Conservation (phyloP, 2,113 vertebrate species). For the Potamarius usumacintae region DNA sequence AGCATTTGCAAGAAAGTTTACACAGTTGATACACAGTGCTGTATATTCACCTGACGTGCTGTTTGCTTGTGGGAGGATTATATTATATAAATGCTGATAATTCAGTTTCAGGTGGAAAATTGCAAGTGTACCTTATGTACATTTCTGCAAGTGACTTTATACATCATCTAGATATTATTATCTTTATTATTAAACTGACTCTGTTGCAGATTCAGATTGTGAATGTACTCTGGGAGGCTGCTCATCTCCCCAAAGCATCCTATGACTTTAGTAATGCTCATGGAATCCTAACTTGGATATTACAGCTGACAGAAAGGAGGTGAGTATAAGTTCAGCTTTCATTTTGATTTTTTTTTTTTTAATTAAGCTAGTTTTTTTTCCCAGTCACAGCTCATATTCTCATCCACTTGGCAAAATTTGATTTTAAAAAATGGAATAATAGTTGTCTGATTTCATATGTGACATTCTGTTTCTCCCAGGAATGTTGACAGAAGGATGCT, state of each 20-base stretch:
- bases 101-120: neutral
- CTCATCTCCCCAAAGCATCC: slow-evolving; percentile 77
- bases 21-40: too few relatives aligned
- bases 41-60: too few relatives aligned
- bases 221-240: slow-evolving; percentile 77
- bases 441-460: neutral
- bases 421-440: neutral
- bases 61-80: too few relatives aligned
- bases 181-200: neutral
- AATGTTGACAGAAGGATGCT: slow-evolving; percentile 78
- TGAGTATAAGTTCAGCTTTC: slow-evolving; percentile 49
- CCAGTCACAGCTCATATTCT: neutral
- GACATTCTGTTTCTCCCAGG: slow-evolving; percentile 62
- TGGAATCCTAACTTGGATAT: slow-evolving; percentile 85
- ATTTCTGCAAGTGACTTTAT: neutral
- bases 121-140: neutral
- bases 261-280: slow-evolving; percentile 82
- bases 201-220: slow-evolving; percentile 78
- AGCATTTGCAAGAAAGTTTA: too few relatives aligned
- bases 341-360: neutral
- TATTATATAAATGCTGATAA: too few relatives aligned
- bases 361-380: neutral
- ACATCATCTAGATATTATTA: neutral
- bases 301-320: slow-evolving; percentile 80
- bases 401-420: neutral